Evolutionary conservation across 2,113 vertebrate species (phyloP).

Genomic region (Recurvirostra avosetta): DNA sequence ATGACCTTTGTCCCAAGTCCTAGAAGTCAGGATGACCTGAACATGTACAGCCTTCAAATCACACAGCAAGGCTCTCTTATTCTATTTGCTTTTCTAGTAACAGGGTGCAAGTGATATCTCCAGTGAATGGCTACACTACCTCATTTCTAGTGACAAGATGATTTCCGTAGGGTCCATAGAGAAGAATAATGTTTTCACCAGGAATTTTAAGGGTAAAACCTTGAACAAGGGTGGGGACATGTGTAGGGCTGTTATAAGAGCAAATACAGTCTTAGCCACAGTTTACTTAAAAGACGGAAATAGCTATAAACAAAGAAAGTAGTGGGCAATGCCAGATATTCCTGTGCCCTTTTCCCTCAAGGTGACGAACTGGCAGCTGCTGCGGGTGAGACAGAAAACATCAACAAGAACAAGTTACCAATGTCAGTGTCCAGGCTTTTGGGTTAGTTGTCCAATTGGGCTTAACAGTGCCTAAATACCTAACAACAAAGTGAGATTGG

Average conservation of each 20-base stretch:
- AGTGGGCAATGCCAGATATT: background rate
- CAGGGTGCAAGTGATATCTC: background rate
- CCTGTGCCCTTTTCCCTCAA: background rate
- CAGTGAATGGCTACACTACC: background rate
- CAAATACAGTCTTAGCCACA: background rate
- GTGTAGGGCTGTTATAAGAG: background rate
- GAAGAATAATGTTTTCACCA: background rate
- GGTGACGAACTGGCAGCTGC: background rate
- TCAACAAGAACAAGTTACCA: background rate
- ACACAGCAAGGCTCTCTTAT: accelerated
- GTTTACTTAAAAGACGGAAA: background rate
- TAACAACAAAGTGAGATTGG: background rate
- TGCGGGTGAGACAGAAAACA: background rate
- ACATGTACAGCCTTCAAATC: background rate
- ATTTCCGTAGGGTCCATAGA: background rate
- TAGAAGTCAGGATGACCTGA: background rate
- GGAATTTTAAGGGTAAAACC: background rate
- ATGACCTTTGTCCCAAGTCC: background rate
- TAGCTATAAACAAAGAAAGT: background rate
- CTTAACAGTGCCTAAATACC: background rate
- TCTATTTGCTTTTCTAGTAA: background rate
- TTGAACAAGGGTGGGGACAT: background rate
- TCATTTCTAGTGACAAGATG: background rate
- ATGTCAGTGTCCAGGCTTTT: background rate
- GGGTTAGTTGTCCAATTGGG: background rate